phyloP scores from a whole-genome alignment of 1,140 invertebrate species.

The Metopolophium dirhodum region DNA sequence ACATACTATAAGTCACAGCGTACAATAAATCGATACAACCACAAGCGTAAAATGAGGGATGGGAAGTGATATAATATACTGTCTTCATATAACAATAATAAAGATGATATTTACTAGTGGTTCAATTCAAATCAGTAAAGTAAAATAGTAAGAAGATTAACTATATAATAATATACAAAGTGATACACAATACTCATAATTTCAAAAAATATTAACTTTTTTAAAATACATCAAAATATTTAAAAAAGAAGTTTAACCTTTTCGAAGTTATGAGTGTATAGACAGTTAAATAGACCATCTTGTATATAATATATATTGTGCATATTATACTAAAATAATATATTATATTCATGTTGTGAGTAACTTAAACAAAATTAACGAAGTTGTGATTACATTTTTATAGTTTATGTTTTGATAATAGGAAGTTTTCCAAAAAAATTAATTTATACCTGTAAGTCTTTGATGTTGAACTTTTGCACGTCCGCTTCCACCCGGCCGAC shows the following conservation, averaged over 20 bases:
- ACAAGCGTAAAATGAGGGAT: too few species aligned
- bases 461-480: constrained; percentile 82
- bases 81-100: too few species aligned
- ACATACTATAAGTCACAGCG: background rate
- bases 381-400: background rate
- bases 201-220: too few species aligned
- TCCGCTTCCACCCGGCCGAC: constrained; percentile 84
- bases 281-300: too few species aligned
- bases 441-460: constrained; percentile 74
- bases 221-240: too few species aligned
- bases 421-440: background rate
- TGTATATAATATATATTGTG: background rate
- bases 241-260: background rate
- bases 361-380: background rate
- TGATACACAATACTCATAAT: too few species aligned
- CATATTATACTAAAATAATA: background rate
- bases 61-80: too few species aligned
- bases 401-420: background rate
- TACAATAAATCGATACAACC: background rate
- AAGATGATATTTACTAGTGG: too few species aligned
- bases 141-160: too few species aligned
- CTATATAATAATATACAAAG: too few species aligned
- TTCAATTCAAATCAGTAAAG: too few species aligned
- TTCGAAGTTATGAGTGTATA: too few species aligned
- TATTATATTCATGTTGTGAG: background rate